Percentiles rank a stretch among this genome's conserved stretches.
Evolutionary conservation across 2,113 vertebrate species (phyloP).

Genomic region (Orycteropus afer): DNA sequence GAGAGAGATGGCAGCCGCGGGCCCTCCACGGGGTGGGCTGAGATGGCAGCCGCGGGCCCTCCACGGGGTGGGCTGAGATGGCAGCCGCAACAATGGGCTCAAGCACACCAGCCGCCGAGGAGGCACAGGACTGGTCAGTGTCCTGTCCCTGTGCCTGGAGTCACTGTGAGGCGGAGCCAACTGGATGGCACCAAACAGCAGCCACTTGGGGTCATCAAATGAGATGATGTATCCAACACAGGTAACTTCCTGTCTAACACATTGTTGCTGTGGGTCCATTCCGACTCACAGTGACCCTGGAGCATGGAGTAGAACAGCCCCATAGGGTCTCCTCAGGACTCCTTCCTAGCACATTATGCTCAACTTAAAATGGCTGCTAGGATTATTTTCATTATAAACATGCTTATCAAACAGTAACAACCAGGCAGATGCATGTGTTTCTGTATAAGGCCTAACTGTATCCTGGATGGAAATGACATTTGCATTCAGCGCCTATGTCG

Average conservation of each 20-base stretch:
- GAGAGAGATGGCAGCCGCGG: too few relatives aligned
- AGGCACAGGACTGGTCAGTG: background rate
- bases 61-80: background rate
- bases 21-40: background rate
- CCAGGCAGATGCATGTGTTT: background rate
- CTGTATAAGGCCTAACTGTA: background rate
- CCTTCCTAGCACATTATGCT: too few relatives aligned
- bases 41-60: too few relatives aligned
- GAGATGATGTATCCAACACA: rapidly evolving
- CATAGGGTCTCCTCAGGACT: too few relatives aligned
- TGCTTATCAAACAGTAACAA: background rate
- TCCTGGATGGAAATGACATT: background rate
- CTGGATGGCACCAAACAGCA: background rate
- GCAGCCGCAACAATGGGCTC: background rate
- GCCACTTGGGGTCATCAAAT: background rate
- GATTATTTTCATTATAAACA: background rate
- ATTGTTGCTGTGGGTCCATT: background rate
- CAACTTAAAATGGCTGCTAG: background rate
- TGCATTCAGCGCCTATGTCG: background rate
- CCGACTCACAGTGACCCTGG: background rate
- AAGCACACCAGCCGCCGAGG: background rate
- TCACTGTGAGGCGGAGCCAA: background rate
- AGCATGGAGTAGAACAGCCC: background rate
- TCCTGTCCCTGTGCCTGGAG: background rate
- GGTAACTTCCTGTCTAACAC: rapidly evolving